Percentiles rank a stretch among this genome's conserved stretches.
Evolutionary conservation across 2,888 invertebrate species (phyloP).

Genomic region (Falcaria lacertinaria): DNA sequence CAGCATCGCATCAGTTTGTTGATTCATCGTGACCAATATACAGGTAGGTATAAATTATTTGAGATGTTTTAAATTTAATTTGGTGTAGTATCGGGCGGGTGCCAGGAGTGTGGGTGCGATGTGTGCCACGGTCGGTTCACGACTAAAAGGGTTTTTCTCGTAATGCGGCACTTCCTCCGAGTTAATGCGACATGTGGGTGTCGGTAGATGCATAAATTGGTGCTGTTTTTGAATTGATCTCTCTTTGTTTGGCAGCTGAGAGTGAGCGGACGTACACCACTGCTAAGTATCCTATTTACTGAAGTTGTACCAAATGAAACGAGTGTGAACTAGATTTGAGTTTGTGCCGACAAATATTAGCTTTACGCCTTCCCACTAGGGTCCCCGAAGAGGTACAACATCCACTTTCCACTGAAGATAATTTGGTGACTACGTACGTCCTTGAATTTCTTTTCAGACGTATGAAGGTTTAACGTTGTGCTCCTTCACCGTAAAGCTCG

Average conservation of each 20-base stretch:
- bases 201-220: conserved; percentile 31
- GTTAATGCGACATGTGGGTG: conserved; percentile 40
- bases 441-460: no score
- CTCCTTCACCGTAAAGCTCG: no score
- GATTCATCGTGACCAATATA: conserved; percentile 9
- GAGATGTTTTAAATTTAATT: conserved; percentile 40
- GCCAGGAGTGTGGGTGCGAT: conserved; percentile 66
- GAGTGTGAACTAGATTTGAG: background rate
- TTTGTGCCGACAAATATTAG: no score
- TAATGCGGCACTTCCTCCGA: conserved; percentile 42
- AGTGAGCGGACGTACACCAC: background rate
- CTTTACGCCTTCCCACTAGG: no score
- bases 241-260: conserved; percentile 22
- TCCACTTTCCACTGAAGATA: no score
- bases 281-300: background rate
- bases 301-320: background rate
- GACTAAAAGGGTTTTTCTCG: conserved; percentile 44
- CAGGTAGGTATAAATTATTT: conserved; percentile 44
- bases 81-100: conserved; percentile 27
- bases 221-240: conserved; percentile 25
- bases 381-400: no score
- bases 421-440: no score
- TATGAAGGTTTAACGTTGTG: no score
- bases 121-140: conserved; percentile 55
- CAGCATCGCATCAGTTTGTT: background rate